Conservation (phyloP, 1,140 invertebrate genomes). For the Galleria mellonella region DNA sequence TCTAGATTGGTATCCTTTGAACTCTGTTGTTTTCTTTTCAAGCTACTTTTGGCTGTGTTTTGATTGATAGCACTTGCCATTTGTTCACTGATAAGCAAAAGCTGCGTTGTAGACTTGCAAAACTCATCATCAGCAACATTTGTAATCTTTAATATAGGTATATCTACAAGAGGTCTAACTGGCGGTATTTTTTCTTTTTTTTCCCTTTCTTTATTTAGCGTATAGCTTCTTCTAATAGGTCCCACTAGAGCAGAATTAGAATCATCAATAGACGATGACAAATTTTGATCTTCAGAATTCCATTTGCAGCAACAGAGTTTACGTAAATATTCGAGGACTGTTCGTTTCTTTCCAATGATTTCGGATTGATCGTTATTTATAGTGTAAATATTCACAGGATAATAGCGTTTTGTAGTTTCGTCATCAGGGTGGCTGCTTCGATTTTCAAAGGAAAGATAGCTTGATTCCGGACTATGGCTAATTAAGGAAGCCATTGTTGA, state of each 20-base stretch:
- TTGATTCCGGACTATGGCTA: conserved; percentile 19
- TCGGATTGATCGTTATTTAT: conserved; percentile 14
- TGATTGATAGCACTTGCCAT: conserved; percentile 26
- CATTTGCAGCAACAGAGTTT: conserved; percentile 38
- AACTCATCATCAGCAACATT: conserved; percentile 33
- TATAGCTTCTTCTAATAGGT: conserved; percentile 42
- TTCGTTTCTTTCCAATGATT: conserved; percentile 19
- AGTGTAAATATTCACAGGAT: conserved; percentile 47
- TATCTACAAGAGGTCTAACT: conserved; percentile 14
- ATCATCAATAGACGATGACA: conserved; percentile 31
- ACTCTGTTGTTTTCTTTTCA: conserved; percentile 12
- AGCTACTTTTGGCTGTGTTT: conserved; percentile 14
- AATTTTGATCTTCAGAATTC: conserved; percentile 17
- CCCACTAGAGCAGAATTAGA: conserved; percentile 43
- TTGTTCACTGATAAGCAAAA: conserved; percentile 33
- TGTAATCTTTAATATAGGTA: conserved; percentile 19
- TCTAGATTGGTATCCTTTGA: conserved; percentile 9
- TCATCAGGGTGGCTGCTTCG: conserved; percentile 11
- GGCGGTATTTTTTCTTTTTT: conserved; percentile 6
- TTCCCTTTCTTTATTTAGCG: conserved; percentile 26
- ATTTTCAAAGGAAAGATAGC: conserved; percentile 38
- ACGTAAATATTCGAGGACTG: conserved; percentile 20
- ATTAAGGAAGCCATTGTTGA: conserved; percentile 34
- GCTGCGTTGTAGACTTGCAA: conserved; percentile 35
- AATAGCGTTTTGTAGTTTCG: conserved; percentile 18